Percentiles rank a stretch among this genome's conserved stretches.
phyloP scores from a whole-genome alignment of 2,797 vertebrate genomes.

The Alectoris magna region DNA sequence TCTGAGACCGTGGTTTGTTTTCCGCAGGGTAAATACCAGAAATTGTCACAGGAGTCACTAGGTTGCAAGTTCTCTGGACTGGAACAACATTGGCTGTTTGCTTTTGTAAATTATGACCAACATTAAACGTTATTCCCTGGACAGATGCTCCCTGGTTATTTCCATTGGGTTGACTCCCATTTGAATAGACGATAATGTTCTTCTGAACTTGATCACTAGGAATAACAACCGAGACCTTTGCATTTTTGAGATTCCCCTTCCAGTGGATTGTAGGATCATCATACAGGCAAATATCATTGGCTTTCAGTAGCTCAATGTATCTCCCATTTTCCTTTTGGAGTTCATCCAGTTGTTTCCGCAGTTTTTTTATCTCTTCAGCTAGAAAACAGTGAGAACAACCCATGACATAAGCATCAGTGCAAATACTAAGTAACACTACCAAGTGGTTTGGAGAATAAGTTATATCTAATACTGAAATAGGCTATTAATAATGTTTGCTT shows the following conservation, averaged over 20 bases:
- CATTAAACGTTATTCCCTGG: constrained; percentile 82
- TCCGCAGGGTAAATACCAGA: constrained; percentile 81
- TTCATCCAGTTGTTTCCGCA: constrained; percentile 92
- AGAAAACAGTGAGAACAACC: constrained; percentile 62
- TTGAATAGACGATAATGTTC: constrained; percentile 94
- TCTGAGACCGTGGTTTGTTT: constrained; percentile 79
- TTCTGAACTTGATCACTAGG: constrained; percentile 91
- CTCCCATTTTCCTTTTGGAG: constrained; percentile 93
- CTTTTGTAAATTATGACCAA: constrained; percentile 85
- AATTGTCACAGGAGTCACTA: constrained; percentile 84
- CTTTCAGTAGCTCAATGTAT: constrained; percentile 95
- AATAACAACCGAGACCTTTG: constrained; percentile 92
- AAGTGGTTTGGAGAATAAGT: background rate
- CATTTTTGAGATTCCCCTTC: constrained; percentile 92
- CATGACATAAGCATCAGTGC: background rate
- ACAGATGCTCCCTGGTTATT: constrained; percentile 83
- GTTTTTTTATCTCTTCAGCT: constrained; percentile 95
- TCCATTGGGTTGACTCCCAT: constrained; percentile 86
- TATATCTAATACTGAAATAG: background rate
- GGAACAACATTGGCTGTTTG: constrained; percentile 88
- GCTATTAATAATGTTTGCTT: background rate
- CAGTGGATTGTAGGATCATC: constrained; percentile 97
- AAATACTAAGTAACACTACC: background rate
- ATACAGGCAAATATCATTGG: constrained; percentile 94
- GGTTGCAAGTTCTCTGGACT: constrained; percentile 87